Conservation (phyloP, 1,140 invertebrate genomes). For the Heterodera carotae region DNA sequence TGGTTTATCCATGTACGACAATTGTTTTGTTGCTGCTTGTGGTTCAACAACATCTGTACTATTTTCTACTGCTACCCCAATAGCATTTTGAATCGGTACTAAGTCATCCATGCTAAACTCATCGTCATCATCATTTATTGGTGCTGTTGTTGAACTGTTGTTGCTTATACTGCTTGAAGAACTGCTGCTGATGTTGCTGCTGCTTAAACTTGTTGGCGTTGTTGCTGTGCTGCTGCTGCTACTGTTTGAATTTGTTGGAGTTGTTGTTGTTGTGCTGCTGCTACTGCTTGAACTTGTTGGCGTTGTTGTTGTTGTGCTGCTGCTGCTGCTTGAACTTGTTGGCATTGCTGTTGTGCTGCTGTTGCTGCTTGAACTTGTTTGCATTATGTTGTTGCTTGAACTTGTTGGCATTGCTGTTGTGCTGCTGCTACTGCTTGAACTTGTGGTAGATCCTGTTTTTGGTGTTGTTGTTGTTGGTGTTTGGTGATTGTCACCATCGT, state of each 20-base stretch:
- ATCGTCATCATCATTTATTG: too few relatives aligned
- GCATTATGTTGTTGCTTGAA: not conserved
- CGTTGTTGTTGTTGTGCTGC: conserved; percentile 5
- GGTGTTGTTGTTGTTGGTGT: not conserved
- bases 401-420: not conserved
- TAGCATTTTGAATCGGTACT: too few relatives aligned
- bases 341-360: not conserved
- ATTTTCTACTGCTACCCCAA: too few relatives aligned
- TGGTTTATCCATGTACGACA: not conserved
- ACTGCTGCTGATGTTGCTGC: not conserved
- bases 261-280: too few relatives aligned
- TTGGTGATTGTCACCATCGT: not conserved
- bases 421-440: not conserved
- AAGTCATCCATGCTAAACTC: not conserved
- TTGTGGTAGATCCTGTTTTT: not conserved
- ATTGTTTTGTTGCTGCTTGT: too few relatives aligned
- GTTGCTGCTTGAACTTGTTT: not conserved
- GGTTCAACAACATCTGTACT: too few relatives aligned
- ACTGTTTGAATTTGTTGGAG: too few relatives aligned
- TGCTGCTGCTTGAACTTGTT: not conserved
- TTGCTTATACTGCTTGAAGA: not conserved
- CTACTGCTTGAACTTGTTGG: too few relatives aligned
- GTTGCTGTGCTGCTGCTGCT: too few relatives aligned
- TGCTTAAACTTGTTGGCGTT: not conserved
- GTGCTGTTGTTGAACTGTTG: not conserved